These are phyloP conservation scores for Diploptera punctata DNA, from an alignment of 2,888 invertebrate genomes.

Conservation along the genomic window DNA sequence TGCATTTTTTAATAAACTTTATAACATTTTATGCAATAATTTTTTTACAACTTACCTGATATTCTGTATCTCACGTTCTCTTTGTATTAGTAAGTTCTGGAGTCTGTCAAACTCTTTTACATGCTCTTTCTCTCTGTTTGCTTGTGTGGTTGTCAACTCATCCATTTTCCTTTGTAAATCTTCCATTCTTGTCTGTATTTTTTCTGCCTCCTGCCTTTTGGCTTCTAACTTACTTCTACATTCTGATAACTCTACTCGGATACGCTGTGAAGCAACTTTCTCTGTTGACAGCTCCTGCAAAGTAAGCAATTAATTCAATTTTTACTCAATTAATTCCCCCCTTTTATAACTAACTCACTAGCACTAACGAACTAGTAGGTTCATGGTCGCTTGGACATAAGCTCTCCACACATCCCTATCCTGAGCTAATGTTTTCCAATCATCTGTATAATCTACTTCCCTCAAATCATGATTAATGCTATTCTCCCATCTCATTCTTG, in stretches of 20 bases:
- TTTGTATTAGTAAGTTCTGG: slow-evolving; percentile 12
- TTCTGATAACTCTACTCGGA: slow-evolving; percentile 49
- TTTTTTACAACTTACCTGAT: slow-evolving; percentile 26
- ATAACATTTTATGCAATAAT: too few relatives aligned
- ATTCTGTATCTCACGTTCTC: slow-evolving; percentile 23
- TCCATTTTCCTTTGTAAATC: slow-evolving; percentile 48
- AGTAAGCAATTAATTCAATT: too few relatives aligned
- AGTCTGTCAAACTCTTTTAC: slow-evolving; percentile 43
- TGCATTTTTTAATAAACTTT: too few relatives aligned
- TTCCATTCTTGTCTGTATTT: slow-evolving; percentile 46
- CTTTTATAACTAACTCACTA: too few relatives aligned
- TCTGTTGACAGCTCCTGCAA: slow-evolving; percentile 49
- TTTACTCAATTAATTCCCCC: too few relatives aligned
- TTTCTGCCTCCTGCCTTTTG: slow-evolving; percentile 49
- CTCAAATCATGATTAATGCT: too few relatives aligned
- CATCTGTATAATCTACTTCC: too few relatives aligned
- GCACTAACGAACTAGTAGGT: too few relatives aligned
- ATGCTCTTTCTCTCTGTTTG: slow-evolving; percentile 49
- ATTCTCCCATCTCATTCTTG: too few relatives aligned
- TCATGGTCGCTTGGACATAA: too few relatives aligned
- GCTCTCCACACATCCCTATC: too few relatives aligned
- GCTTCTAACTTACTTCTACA: slow-evolving; percentile 48
- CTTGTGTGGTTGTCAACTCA: slow-evolving; percentile 48
- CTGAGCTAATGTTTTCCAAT: too few relatives aligned
- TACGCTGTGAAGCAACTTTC: slow-evolving; percentile 46